A percentile compares a stretch with the other conserved stretches of the same genome.
These are phyloP conservation scores for Pristionchus exspectatus DNA, from an alignment of 2,888 invertebrate species.

Conservation along the genomic window DNA sequence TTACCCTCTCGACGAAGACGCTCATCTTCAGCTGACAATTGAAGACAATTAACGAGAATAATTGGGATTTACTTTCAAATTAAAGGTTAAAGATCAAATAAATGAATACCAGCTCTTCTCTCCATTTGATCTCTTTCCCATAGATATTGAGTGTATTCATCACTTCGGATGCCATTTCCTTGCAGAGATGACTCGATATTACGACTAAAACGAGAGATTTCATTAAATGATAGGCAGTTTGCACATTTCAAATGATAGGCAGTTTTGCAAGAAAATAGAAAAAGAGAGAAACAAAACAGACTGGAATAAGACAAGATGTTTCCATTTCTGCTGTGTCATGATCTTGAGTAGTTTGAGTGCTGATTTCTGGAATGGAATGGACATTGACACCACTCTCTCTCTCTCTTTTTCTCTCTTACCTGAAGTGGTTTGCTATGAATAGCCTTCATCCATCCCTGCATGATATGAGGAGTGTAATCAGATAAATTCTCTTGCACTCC, in stretches of 20 bases:
- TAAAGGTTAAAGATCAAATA: neutral
- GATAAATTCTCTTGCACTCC: slow-evolving; percentile 88
- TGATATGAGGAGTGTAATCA: slow-evolving; percentile 85
- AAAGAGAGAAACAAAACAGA: neutral
- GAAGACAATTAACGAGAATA: neutral
- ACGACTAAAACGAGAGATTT: neutral
- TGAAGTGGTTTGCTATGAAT: slow-evolving; percentile 79
- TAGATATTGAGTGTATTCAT: neutral
- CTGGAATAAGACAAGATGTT: slow-evolving; percentile 93
- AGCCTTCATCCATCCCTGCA: slow-evolving; percentile 83
- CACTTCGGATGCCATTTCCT: neutral
- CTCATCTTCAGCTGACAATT: neutral
- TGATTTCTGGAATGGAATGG: neutral
- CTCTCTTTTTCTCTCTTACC: neutral
- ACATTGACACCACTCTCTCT: neutral
- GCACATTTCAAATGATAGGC: too few species aligned
- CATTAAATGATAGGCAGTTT: neutral
- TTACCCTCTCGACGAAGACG: slow-evolving; percentile 5
- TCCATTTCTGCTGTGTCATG: slow-evolving; percentile 90
- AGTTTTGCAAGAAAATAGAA: neutral
- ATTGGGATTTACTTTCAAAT: neutral
- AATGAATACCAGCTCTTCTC: neutral
- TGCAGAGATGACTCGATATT: neutral
- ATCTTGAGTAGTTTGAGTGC: slow-evolving; percentile 78
- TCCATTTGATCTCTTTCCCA: neutral